Evolutionary conservation across 2,113 vertebrate genomes (phyloP), one percentile per base, ranked within the genome.

Genomic region (Condylura cristata): DNA sequence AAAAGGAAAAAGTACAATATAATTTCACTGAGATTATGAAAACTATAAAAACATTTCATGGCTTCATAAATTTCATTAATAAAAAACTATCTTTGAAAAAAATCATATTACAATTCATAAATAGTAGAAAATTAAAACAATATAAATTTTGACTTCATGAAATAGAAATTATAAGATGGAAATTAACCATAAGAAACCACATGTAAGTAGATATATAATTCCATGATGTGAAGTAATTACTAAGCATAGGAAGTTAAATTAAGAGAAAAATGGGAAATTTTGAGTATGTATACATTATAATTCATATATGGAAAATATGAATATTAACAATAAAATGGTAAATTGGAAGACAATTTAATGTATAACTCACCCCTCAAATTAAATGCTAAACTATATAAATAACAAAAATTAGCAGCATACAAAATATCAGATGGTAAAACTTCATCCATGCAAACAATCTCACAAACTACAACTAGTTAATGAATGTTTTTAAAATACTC

Each of bases 401-500:
- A 86, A 44, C 13, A 72, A 91, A 89, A 78, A 12, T 63, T 37
- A 71, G 3, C 56, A 89, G 30, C 60, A 14, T 84, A 20, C 11
- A 51, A 89, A 75, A 56, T 41, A 39, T 5, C 26, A 89, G n/a
- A 5, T 72, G 8, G 2, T 82, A 1, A 4, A 93, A 86, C 26
- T 86, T n/a, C 5, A 82, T 17, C 17, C n/a, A 16, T 61, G 53
- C 6, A 71, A 90, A 24, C 13, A 86, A 91, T 20, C 30, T 60
- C 12, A 44, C n/a, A 86, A 41, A 12, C 39, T 51, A 70, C 2
- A 90, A 39, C 84, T 5, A 3, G 30, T 93, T 94, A 81, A 85
- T 81, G 30, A 65, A 24, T 56, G 39, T 13, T 82, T 82, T 46
- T 82, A 79, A 93, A 86, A 76, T 86, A 56, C 28, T 93, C 58